A percentile compares a stretch with the other conserved stretches of the same genome.
Conservation (phyloP, 1,140 invertebrate species). For the Achroia grisella region DNA sequence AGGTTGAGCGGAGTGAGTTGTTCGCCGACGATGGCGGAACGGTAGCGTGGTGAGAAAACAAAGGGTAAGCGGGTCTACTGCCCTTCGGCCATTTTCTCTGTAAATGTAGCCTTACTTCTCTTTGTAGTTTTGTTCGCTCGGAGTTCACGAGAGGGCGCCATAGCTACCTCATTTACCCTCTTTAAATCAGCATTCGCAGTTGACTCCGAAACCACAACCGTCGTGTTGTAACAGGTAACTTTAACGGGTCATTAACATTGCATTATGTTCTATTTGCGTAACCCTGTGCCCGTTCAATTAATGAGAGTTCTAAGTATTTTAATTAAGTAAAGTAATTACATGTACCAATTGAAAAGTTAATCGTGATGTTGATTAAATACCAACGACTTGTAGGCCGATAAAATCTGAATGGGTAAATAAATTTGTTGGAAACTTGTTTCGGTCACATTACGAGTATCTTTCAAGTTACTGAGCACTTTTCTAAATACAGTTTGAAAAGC, state of each 20-base stretch:
- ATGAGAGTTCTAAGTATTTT: constrained; percentile 19
- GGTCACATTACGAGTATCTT: no score
- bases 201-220: constrained; percentile 48
- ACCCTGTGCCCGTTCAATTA: constrained; percentile 24
- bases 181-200: constrained; percentile 42
- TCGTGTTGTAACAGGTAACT: constrained; percentile 39
- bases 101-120: constrained; percentile 53
- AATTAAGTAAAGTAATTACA: constrained; percentile 14
- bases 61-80: constrained; percentile 46
- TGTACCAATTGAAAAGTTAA: constrained; percentile 8
- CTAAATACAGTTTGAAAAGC: no score
- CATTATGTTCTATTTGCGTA: constrained; percentile 28
- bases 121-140: constrained; percentile 49
- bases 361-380: constrained; percentile 4
- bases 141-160: constrained; percentile 46
- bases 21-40: constrained; percentile 22
- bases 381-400: not conserved
- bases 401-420: no score
- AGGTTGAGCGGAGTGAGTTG: constrained; percentile 33
- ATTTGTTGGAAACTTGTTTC: no score
- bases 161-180: constrained; percentile 47
- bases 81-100: constrained; percentile 58
- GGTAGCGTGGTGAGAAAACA: constrained; percentile 43
- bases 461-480: no score
- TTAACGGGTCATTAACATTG: constrained; percentile 54